Percentiles rank a stretch among this genome's conserved stretches.
These are phyloP conservation scores for Myopa tessellatipennis DNA, from an alignment of 2,888 invertebrate genomes.

Conservation along the genomic window DNA sequence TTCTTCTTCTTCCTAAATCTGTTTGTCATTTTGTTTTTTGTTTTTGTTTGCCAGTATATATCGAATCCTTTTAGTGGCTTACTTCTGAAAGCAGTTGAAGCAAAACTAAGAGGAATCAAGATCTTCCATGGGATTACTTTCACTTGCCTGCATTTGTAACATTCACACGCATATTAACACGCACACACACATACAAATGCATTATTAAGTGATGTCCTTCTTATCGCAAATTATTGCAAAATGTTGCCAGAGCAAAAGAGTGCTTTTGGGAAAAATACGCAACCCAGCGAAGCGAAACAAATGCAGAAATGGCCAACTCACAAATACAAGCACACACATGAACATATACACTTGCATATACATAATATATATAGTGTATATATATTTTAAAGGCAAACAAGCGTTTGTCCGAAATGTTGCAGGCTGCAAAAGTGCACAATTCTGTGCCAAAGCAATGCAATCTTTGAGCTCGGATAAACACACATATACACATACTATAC, in stretches of 20 bases:
- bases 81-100: no score
- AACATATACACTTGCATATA: neutral
- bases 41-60: no score
- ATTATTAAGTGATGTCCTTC: slow-evolving; percentile 5
- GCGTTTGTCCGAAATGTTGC: no score
- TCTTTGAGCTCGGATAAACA: neutral
- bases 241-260: neutral
- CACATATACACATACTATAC: neutral
- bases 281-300: slow-evolving; percentile 62
- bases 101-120: no score
- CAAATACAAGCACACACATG: neutral
- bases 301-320: slow-evolving; percentile 63
- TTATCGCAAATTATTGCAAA: slow-evolving; percentile 14
- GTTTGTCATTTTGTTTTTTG: no score
- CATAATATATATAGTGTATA: neutral
- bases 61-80: no score
- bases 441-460: neutral
- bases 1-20: no score
- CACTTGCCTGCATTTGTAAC: slow-evolving; percentile 1
- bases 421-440: neutral
- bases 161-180: neutral
- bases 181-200: neutral
- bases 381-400: no score
- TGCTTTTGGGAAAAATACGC: slow-evolving; percentile 57
- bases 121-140: neutral